These are phyloP conservation scores for Neocrepidodera transversa DNA, from an alignment of 2,888 invertebrate species.

Conservation along the genomic window DNA sequence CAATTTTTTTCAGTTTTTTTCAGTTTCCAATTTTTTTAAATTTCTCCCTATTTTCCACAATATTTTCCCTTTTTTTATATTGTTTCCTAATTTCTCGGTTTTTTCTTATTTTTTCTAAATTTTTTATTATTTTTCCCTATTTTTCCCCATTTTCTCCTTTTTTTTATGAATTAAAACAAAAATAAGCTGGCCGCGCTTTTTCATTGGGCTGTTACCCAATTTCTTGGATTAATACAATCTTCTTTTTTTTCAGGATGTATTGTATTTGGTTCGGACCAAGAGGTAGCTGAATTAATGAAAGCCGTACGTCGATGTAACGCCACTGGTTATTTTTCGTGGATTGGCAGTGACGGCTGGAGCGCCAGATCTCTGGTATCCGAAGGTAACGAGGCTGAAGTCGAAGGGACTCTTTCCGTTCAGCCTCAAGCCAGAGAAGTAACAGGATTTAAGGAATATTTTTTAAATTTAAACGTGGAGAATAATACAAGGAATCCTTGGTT, in stretches of 20 bases:
- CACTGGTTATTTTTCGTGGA: constrained; percentile 92
- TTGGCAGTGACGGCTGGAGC: constrained; percentile 97
- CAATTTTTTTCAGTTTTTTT: no score
- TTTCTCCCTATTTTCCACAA: no score
- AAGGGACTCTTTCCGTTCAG: constrained; percentile 94
- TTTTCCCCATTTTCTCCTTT: no score
- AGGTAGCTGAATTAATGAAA: constrained; percentile 94
- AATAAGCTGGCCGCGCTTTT: no score
- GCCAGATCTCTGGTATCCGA: constrained; percentile 85
- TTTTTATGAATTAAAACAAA: no score
- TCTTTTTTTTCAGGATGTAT: constrained; percentile 76
- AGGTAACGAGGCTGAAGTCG: constrained; percentile 88
- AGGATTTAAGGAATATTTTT: constrained; percentile 89
- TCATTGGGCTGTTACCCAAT: no score
- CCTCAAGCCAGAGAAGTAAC: constrained; percentile 89
- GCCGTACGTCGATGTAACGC: constrained; percentile 88
- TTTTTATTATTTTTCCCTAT: no score
- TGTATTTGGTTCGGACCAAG: constrained; percentile 95
- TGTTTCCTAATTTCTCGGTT: no score
- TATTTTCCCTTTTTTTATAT: no score
- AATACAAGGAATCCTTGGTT: constrained; percentile 96
- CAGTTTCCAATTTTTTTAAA: no score
- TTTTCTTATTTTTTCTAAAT: no score
- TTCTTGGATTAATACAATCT: no score
- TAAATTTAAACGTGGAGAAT: constrained; percentile 81